Evolutionary conservation across 2,113 vertebrate genomes (phyloP), one percentile per base, ranked within the genome.

Genomic region (Chiloscyllium plagiosum): DNA sequence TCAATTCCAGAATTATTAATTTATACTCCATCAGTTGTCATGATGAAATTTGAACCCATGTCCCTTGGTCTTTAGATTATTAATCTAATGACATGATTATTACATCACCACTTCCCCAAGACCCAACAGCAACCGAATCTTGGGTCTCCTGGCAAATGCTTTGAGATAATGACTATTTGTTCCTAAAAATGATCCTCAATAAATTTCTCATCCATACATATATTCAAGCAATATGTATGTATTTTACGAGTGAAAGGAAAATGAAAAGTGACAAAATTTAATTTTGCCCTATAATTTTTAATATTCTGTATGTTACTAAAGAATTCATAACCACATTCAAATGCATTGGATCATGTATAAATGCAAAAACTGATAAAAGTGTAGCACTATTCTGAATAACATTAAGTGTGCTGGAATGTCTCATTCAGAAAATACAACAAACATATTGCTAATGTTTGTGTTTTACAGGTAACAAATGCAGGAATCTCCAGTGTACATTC

Each of bases 371-470:
- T 92, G 26, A 92, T 61, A 92, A 65, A 85, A 92, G 65, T 65
- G 26, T 52, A n/a, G 89, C 15, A 61, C 12, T 92, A 42, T 65
- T 92, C 56, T 85, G 83, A 92, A 10, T 56, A 90, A 92, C 52
- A 52, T 65, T 92, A 29, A 29, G 13, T 92, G 89, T 10, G 13
- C 65, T 92, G 29, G 29, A 92, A 92, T 52, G 52, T 29, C 56
- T 92, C 56, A 92, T 92, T 92, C 56, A 65, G 89, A 92, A 92
- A 65, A 65, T 65, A 65, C 89, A 4, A n/a, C 89, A 92, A 92
- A 92, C 33, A 65, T 12, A 65, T 92, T 92, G 26, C 37, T 92
- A 61, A 92, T 56, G 87, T 33, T 92, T 65, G 22, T 56, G 87
- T 92, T 65, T 65, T 92, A 92, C 56, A 56, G 87, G 65, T 61